Evolutionary conservation across 92 coral and sea anemone genomes (phyloP).

Genomic region (Bergia puertoricense): DNA sequence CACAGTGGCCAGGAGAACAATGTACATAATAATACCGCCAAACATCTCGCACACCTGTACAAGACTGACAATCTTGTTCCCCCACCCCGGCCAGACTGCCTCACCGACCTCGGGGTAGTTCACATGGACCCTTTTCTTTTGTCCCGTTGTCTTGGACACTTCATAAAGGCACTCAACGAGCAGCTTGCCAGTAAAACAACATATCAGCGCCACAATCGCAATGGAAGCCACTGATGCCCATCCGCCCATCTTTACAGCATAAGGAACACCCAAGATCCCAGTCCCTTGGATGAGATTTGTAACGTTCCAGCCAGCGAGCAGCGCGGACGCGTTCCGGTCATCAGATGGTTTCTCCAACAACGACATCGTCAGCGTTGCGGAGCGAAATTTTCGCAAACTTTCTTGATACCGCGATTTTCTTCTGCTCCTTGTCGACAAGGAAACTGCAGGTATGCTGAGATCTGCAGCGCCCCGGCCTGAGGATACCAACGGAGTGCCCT

Average conservation of each 20-base stretch:
- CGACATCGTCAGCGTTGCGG: conserved; percentile 80
- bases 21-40: conserved; percentile 88
- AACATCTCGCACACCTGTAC: conserved; percentile 93
- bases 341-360: conserved; percentile 77
- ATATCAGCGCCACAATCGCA: conserved; percentile 69
- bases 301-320: conserved; percentile 91
- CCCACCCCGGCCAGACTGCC: conserved; percentile 93
- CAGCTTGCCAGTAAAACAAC: conserved; percentile 92
- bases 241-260: conserved; percentile 88
- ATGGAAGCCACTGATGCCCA: conserved; percentile 87
- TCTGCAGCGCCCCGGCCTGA: conserved; percentile 7
- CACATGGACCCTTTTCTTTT: conserved; percentile 68
- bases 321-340: conserved; percentile 88
- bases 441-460: conserved; percentile 5
- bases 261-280: conserved; percentile 87
- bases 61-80: conserved; percentile 82
- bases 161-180: conserved; percentile 85
- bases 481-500: conserved; percentile 20
- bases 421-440: conserved; percentile 6
- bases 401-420: conserved; percentile 57
- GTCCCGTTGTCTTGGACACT: conserved; percentile 82
- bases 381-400: conserved; percentile 69
- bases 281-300: conserved; percentile 91
- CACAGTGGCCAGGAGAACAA: conserved; percentile 86
- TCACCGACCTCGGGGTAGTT: conserved; percentile 93